A percentile compares a stretch with the other conserved stretches of the same genome.
These are phyloP conservation scores for Chrysomallon squamiferum DNA, from an alignment of 1,140 invertebrate species.

Conservation along the genomic window DNA sequence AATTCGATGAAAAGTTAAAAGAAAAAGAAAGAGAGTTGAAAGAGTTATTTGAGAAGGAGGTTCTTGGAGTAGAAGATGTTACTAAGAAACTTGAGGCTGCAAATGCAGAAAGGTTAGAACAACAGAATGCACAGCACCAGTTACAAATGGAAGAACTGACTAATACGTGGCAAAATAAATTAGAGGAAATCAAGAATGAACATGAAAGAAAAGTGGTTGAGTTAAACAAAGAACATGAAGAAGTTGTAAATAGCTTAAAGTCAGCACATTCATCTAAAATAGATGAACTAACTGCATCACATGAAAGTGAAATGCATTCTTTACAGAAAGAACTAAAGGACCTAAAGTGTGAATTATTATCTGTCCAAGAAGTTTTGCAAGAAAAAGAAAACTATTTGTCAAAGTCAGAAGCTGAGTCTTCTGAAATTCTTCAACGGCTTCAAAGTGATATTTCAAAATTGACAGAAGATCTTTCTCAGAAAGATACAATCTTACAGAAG, in stretches of 20 bases:
- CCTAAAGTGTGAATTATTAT: constrained; percentile 4
- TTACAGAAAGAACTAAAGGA: constrained; percentile 3
- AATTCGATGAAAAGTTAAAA: constrained; percentile 51
- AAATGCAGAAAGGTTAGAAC: constrained; percentile 34
- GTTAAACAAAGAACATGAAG: background rate
- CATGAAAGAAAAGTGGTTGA: constrained; percentile 9
- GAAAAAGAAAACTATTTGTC: constrained; percentile 20
- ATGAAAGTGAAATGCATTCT: constrained; percentile 11
- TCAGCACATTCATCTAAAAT: background rate
- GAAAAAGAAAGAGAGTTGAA: constrained; percentile 47
- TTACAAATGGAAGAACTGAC: constrained; percentile 16
- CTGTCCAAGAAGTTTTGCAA: background rate
- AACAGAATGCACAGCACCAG: constrained; percentile 34
- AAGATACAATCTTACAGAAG: constrained; percentile 11
- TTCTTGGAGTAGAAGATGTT: constrained; percentile 38
- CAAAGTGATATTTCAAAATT: background rate
- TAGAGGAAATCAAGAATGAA: constrained; percentile 12
- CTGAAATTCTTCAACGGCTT: background rate
- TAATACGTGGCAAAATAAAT: constrained; percentile 26
- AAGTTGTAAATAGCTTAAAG: constrained; percentile 6
- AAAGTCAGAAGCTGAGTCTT: constrained; percentile 14
- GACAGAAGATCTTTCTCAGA: background rate
- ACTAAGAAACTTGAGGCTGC: constrained; percentile 38
- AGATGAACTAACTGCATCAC: constrained; percentile 4
- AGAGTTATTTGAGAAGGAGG: constrained; percentile 40